Conservation (phyloP, 2,888 invertebrate species). For the Auanema freiburgensis region DNA sequence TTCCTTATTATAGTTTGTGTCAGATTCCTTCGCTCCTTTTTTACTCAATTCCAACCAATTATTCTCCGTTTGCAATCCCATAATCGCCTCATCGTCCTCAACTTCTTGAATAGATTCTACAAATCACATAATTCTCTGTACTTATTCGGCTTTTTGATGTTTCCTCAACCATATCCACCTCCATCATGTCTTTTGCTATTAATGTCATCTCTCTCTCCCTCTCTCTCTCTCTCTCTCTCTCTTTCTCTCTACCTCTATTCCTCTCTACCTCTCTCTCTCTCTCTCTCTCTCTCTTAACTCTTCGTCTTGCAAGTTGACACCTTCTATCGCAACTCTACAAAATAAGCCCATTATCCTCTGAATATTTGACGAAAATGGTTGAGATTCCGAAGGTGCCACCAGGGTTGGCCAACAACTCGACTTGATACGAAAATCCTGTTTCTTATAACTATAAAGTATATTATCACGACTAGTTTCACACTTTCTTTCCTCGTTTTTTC, state of each 20-base stretch:
- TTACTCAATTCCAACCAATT: too few relatives aligned
- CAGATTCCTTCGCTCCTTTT: too few relatives aligned
- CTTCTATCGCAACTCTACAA: neutral
- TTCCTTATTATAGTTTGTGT: too few relatives aligned
- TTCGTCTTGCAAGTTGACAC: neutral
- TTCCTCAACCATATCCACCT: neutral
- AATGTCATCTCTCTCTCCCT: neutral
- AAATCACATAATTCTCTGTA: constrained; percentile 3
- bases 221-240: neutral
- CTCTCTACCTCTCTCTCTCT: constrained; percentile 5
- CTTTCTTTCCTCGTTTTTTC: neutral
- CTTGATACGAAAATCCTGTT: neutral
- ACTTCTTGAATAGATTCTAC: constrained; percentile 1
- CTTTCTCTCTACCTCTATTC: neutral
- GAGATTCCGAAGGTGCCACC: neutral
- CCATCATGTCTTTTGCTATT: constrained; percentile 3
- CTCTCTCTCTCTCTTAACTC: neutral
- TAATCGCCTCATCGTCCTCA: too few relatives aligned
- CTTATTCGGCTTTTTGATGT: constrained; percentile 7
- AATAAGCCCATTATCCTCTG: neutral
- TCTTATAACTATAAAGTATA: constrained; percentile 2
- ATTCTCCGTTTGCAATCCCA: too few relatives aligned
- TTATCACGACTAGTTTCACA: neutral
- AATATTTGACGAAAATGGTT: neutral
- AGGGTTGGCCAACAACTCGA: neutral